Conservation (phyloP, 2,888 invertebrate species). For the Orthonychiurus folsomi region DNA sequence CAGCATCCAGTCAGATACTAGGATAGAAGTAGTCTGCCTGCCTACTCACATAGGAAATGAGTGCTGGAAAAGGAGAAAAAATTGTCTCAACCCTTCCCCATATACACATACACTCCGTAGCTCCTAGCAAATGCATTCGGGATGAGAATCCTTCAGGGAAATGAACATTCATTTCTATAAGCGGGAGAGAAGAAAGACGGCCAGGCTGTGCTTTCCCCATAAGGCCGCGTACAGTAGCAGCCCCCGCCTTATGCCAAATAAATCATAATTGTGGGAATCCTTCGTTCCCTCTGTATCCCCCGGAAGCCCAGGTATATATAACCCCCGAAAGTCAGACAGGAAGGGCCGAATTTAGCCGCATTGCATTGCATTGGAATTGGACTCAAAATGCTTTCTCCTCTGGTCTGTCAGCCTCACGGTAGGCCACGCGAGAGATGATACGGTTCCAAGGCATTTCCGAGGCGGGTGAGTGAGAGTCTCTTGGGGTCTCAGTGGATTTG, state of each 20-base stretch:
- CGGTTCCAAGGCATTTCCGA: not conserved
- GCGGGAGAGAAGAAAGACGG: not conserved
- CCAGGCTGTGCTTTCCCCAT: not conserved
- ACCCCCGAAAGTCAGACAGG: not conserved
- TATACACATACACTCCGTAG: not conserved
- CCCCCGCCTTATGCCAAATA: not conserved
- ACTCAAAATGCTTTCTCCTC: no score
- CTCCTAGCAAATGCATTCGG: not conserved
- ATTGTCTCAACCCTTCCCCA: not conserved
- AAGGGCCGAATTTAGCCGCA: no score
- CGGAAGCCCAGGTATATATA: not conserved
- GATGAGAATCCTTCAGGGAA: not conserved
- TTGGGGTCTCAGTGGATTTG: not conserved
- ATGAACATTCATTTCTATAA: constrained; percentile 1
- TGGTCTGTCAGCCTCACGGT: no score
- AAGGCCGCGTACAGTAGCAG: not conserved
- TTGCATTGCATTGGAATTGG: no score
- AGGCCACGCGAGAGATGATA: no score
- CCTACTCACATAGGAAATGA: no score
- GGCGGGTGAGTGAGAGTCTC: not conserved
- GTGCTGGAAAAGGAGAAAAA: not conserved
- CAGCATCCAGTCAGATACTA: not conserved
- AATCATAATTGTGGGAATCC: not conserved
- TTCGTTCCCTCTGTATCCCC: not conserved
- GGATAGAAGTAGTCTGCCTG: not conserved